phyloP scores from a whole-genome alignment of 2,113 vertebrate genomes.

The Danionella cerebrum region DNA sequence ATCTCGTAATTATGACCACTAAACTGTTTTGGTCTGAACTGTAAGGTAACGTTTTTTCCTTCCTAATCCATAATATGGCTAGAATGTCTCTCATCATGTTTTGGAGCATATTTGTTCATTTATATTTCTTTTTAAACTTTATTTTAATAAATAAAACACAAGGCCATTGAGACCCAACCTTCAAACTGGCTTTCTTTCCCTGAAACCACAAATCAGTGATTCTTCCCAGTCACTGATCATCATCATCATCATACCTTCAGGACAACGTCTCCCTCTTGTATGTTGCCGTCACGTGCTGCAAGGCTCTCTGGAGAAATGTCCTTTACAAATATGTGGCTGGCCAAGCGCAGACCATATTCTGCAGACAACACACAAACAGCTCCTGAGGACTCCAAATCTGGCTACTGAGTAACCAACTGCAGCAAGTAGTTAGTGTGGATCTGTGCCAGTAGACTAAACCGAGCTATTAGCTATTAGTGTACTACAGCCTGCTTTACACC shows the following conservation, averaged over 20 bases:
- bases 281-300: conserved; percentile 95
- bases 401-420: neutral
- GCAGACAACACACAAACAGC: conserved; percentile 31
- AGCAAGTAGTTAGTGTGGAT: neutral
- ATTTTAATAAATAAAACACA: no score
- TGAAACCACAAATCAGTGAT: neutral
- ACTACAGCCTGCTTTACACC: neutral
- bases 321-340: conserved; percentile 98
- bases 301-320: conserved; percentile 97
- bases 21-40: no score
- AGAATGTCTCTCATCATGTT: no score
- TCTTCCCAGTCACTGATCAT: neutral
- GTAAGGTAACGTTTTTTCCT: no score
- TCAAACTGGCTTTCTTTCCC: no score
- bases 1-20: no score
- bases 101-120: no score
- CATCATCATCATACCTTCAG: conserved; percentile 75
- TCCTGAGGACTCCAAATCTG: neutral
- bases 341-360: conserved; percentile 95
- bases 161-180: no score
- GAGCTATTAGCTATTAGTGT: neutral
- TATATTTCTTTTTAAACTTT: no score
- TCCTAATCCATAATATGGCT: no score
- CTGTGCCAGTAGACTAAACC: neutral
- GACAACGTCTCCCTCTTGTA: conserved; percentile 96